Conservation (phyloP, 2,113 vertebrate species). For the Rutilus rutilus region DNA sequence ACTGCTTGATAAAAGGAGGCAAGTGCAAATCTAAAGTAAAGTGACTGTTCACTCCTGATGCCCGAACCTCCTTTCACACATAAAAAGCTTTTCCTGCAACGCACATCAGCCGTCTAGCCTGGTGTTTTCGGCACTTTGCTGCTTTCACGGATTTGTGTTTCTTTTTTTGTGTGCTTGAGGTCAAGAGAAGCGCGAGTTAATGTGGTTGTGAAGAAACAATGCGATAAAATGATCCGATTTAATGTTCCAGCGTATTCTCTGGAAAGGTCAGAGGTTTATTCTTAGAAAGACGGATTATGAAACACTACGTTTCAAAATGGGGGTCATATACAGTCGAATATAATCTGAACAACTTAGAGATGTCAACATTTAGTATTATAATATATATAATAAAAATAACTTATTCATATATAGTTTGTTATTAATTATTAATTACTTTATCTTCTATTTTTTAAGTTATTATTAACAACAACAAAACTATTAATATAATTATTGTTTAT, state of each 20-base stretch:
- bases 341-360: too few relatives aligned
- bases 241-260: neutral
- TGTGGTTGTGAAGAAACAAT: neutral
- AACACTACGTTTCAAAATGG: neutral
- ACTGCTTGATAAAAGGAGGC: constrained; percentile 37
- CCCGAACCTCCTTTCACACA: constrained; percentile 47
- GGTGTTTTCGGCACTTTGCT: neutral
- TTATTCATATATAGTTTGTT: too few relatives aligned
- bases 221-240: neutral
- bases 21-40: constrained; percentile 47
- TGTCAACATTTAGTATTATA: too few relatives aligned
- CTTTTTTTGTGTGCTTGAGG: constrained; percentile 8
- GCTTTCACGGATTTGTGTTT: neutral
- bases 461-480: too few relatives aligned
- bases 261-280: constrained; percentile 20
- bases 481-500: too few relatives aligned
- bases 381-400: too few relatives aligned
- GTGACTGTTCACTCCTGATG: constrained; percentile 44
- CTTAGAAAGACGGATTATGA: constrained; percentile 4
- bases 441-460: too few relatives aligned
- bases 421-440: too few relatives aligned
- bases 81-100: constrained; percentile 33
- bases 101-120: constrained; percentile 32
- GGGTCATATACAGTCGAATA: too few relatives aligned
- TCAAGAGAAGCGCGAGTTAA: neutral